Evolutionary conservation across 2,888 invertebrate genomes (phyloP), one percentile per base, ranked within the genome.

Genomic region (Brenthis daphne): DNA sequence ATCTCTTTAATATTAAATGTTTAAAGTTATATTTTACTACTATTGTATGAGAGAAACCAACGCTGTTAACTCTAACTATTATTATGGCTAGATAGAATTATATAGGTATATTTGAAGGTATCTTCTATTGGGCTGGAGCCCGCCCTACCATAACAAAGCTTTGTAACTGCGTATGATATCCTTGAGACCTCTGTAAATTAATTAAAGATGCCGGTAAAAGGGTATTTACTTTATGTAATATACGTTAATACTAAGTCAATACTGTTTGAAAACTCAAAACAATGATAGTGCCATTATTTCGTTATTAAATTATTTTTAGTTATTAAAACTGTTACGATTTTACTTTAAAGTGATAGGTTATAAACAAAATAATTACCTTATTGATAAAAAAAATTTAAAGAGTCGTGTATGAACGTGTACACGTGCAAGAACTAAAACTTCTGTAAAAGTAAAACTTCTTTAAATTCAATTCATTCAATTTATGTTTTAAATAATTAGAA

Each of bases 101-200:
- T 47, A 6, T 24, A 65, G 43, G 29, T 37, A 63, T 16, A 53
- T 51, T 61, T 51, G 51, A 53, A 12, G 33, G 37, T 63, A 61
- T 37, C 51, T 63, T 16, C 33, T 6, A 63, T 53, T 13, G 6
- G 29, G 14, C n/a, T 13, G 14, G 14, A 47, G 43, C 6, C n/a
- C 53, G 2, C n/a, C 43, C 16, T 33, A 48, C 60, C 54, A 55
- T 67, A 60, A 67, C 48, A 66, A 66, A 54, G 60, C 48, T n/a
- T 37, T 29, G 57, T 53, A 20, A 16, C 48, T 55, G 33, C 37
- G 64, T 50, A 29, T 29, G 24, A 60, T 66, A 60, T 14, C 48
- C 20, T 24, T 47, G 54, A 43, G 47, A 60, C 60, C 66, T 66
- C 5, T 5, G 54, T 24, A 55, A 67, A 54, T 67, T 55, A 67